Evolutionary conservation across 2,113 vertebrate genomes (phyloP).

Genomic region (Isichthys henryi): DNA sequence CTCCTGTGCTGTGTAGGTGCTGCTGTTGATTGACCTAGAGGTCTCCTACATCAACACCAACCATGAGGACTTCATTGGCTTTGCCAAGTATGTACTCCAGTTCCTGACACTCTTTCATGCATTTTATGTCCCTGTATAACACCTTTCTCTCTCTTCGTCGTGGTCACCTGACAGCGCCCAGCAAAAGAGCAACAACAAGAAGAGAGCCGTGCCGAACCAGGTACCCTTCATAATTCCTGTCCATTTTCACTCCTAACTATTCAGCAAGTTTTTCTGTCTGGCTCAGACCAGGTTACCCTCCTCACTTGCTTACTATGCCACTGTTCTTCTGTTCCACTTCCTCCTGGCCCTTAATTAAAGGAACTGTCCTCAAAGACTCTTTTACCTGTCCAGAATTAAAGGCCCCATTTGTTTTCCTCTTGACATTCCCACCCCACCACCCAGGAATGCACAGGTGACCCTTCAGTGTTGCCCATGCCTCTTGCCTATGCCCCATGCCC

Average conservation of each 20-base stretch:
- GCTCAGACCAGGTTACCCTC: background rate
- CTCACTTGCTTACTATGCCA: background rate
- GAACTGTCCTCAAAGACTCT: background rate
- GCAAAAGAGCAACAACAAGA: slow-evolving; percentile 83
- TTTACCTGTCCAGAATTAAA: background rate
- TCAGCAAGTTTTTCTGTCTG: too few relatives aligned
- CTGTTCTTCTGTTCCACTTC: background rate
- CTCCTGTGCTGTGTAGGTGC: slow-evolving; percentile 60
- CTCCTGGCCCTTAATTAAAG: background rate
- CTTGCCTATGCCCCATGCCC: too few relatives aligned
- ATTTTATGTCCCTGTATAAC: background rate
- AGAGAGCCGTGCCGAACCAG: slow-evolving; percentile 90
- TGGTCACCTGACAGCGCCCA: slow-evolving; percentile 67
- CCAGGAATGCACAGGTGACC: background rate
- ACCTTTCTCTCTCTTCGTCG: background rate
- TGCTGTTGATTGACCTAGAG: slow-evolving; percentile 93
- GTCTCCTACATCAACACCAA: slow-evolving; percentile 98
- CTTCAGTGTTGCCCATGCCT: background rate
- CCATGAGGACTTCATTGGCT: slow-evolving; percentile 96
- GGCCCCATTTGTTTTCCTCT: background rate
- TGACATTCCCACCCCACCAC: background rate
- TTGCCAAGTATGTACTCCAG: slow-evolving; percentile 79
- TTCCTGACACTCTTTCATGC: background rate
- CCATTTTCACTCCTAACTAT: background rate
- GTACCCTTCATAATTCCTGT: slow-evolving; percentile 28